Percentiles rank a stretch among this genome's conserved stretches.
Evolutionary conservation across 2,797 vertebrate genomes (phyloP).

Genomic region (Eulemur coronatus): DNA sequence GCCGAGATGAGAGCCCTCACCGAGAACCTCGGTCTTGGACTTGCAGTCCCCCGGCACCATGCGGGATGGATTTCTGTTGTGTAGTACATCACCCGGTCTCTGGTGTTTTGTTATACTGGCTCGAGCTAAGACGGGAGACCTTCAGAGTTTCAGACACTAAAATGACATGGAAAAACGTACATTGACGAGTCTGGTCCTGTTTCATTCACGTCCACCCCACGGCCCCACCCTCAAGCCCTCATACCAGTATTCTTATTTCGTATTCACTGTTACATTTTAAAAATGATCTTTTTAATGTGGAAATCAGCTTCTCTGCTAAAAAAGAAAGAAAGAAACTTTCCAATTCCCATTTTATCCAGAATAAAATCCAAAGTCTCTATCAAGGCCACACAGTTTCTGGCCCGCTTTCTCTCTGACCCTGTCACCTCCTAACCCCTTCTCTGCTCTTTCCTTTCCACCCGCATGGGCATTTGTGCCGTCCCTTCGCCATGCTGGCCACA

Average conservation of each 20-base stretch:
- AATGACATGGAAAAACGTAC: background rate
- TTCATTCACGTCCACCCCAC: background rate
- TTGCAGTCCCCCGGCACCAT: background rate
- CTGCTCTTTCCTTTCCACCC: background rate
- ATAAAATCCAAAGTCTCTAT: background rate
- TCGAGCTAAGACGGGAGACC: background rate
- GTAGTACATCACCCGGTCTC: background rate
- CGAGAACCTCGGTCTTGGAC: background rate
- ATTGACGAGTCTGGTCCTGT: background rate
- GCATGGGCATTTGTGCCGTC: rapidly evolving
- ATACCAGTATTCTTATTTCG: background rate
- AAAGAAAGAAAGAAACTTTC: background rate
- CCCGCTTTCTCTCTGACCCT: background rate
- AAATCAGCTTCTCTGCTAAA: background rate
- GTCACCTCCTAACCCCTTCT: too few species aligned
- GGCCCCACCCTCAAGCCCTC: too few species aligned
- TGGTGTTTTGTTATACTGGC: background rate
- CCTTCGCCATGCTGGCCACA: background rate
- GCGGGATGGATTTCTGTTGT: background rate
- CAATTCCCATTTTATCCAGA: background rate
- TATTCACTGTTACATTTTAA: background rate
- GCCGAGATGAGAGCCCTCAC: background rate
- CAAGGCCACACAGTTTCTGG: background rate
- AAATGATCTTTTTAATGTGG: background rate
- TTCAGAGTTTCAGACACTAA: background rate